Conservation (phyloP, 2,113 vertebrate genomes). For the Daboia siamensis region DNA sequence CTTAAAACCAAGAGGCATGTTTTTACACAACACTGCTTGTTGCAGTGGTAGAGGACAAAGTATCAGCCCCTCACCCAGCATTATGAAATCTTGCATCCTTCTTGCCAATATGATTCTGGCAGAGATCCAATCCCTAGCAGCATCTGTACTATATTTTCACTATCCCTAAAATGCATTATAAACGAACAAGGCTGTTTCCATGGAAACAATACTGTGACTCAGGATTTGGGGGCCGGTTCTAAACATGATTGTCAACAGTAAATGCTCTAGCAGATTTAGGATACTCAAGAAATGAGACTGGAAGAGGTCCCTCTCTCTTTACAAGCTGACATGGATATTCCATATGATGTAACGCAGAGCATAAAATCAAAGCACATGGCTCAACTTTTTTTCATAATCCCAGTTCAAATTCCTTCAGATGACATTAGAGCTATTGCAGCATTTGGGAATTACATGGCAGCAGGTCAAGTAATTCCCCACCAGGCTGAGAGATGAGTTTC, state of each 20-base stretch:
- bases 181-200: slow-evolving; percentile 75
- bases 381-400: accelerated
- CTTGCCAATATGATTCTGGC: background rate
- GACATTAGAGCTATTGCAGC: slow-evolving; percentile 35
- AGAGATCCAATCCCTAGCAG: slow-evolving; percentile 38
- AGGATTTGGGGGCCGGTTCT: slow-evolving; percentile 76
- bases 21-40: background rate
- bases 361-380: background rate
- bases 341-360: background rate
- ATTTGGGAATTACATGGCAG: slow-evolving; percentile 26
- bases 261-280: slow-evolving; percentile 43
- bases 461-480: background rate
- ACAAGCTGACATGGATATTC: background rate
- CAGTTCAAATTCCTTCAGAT: slow-evolving; percentile 23
- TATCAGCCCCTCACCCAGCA: background rate
- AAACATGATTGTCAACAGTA: slow-evolving; percentile 68
- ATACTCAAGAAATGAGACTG: slow-evolving; percentile 36
- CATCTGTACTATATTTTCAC: slow-evolving; percentile 55
- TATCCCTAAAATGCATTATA: slow-evolving; percentile 59
- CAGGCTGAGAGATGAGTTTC: background rate
- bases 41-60: background rate
- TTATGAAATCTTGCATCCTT: background rate
- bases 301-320: background rate
- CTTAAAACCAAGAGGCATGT: background rate
- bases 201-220: slow-evolving; percentile 80